Percentiles rank a stretch among this genome's conserved stretches.
Evolutionary conservation across 2,797 vertebrate species (phyloP).

Genomic region (Basileuterus tristriatus): DNA sequence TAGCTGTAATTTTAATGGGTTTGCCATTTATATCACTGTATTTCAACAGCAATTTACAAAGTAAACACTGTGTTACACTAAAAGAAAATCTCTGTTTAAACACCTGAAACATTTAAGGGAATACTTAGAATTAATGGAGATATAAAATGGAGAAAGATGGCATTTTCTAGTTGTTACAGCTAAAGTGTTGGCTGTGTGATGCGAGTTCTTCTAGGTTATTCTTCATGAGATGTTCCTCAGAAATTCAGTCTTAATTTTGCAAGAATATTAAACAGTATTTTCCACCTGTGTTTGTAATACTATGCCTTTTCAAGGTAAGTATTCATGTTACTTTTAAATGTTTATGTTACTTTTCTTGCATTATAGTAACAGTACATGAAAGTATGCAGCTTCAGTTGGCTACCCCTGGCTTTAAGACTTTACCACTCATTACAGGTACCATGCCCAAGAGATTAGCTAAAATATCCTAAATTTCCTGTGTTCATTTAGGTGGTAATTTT

Average conservation of each 20-base stretch:
- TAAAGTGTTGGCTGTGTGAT: neutral
- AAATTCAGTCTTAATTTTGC: neutral
- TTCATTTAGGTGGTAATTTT: neutral
- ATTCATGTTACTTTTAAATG: neutral
- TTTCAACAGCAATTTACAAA: conserved; percentile 34
- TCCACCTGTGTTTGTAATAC: neutral
- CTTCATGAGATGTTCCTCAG: neutral
- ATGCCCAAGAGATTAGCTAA: neutral
- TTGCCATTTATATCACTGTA: neutral
- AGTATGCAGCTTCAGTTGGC: neutral
- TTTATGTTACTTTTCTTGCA: neutral
- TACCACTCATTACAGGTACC: neutral
- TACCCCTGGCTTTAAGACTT: neutral
- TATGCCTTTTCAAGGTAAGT: neutral
- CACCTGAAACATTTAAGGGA: neutral
- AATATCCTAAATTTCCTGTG: neutral
- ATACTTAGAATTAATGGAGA: neutral
- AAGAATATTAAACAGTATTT: neutral
- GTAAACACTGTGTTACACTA: neutral
- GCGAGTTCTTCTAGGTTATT: neutral
- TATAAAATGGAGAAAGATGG: neutral
- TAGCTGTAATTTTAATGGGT: neutral
- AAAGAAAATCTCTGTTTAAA: conserved; percentile 14
- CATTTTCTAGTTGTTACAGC: neutral
- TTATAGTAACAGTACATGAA: neutral